Evolutionary conservation across 2,797 vertebrate species (phyloP), one percentile per base, ranked within the genome.

Genomic region (Sebastes steindachneri): DNA sequence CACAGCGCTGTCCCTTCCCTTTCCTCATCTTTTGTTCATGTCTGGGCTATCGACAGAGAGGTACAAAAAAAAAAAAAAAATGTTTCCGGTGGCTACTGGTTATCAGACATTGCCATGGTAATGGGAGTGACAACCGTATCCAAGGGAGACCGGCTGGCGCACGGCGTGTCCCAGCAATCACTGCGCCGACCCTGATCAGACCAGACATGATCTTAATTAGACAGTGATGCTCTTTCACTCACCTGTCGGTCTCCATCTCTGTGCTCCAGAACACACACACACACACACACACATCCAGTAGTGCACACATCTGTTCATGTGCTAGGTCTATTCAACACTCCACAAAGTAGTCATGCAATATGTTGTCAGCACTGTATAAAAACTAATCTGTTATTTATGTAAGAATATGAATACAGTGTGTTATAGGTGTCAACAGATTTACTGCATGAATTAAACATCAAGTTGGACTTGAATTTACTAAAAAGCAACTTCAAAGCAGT

Each of bases 21-120:
- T 65, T 77, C 68, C 55, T 73, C 96, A 93, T 86, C 93, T 96
- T 93, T 97, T 96, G 65, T 97, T 95, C 81, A 94, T 93, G 83
- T 95, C 96, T 53, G 41, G 21, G 70, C 9, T 66, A 88, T 79
- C 70, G 65, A 90, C 71, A 63, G 25, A 67, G 67, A 76, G 65
- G 25, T 74, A 33, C 4, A 41, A 55, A 60, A 41, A 48, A 59
- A 72, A 80, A 83, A 23, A 23, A 23, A 23, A 1, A 23, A 68
- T 14, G 59, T 81, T 89, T 88, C 81, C 54, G 21, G 69, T 87
- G 57, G 83, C 90, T 88, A 78, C 83, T 83, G 79, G 85, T 84
- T 85, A 79, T 94, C 93, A 92, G 55, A 65, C 79, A 73, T 86
- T 28, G 72, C 85, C 75, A 76, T 68, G 80, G 86, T 86, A 94